Percentiles rank a stretch among this genome's conserved stretches.
These are phyloP conservation scores for Acrobasis suavella DNA, from an alignment of 2,888 invertebrate species.

Conservation along the genomic window DNA sequence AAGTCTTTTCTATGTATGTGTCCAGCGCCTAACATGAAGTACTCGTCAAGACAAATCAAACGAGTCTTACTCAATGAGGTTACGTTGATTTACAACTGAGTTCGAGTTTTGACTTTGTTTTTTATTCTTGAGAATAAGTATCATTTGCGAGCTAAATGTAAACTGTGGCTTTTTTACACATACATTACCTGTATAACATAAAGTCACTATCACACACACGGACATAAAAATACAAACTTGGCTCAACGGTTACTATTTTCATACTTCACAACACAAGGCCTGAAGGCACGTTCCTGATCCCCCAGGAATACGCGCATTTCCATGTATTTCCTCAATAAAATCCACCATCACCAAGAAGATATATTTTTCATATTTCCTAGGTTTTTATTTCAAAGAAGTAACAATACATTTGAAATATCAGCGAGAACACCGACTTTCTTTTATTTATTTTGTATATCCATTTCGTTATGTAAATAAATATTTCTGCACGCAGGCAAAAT, in stretches of 20 bases:
- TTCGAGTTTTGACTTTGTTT: too few species aligned
- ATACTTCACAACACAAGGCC: neutral
- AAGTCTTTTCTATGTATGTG: too few species aligned
- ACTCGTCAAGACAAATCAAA: too few species aligned
- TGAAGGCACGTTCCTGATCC: constrained; percentile 3
- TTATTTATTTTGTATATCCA: constrained; percentile 9
- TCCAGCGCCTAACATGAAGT: too few species aligned
- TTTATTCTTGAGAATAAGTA: too few species aligned
- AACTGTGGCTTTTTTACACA: neutral
- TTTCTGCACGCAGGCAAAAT: neutral
- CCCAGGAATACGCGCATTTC: constrained; percentile 10
- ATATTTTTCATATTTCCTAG: constrained; percentile 15
- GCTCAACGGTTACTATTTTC: neutral
- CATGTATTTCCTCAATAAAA: constrained; percentile 19
- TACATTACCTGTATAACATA: too few species aligned
- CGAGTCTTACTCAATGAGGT: too few species aligned
- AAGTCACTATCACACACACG: too few species aligned
- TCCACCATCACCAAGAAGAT: constrained; percentile 12
- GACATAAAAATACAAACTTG: neutral
- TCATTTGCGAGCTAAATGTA: too few species aligned
- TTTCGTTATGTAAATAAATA: constrained; percentile 19
- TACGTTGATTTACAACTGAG: too few species aligned
- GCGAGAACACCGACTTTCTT: constrained; percentile 4
- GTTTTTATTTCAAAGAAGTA: constrained; percentile 9
- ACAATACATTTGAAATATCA: constrained; percentile 17